Evolutionary conservation across 2,888 invertebrate genomes (phyloP), one percentile per base, ranked within the genome.

Genomic region (Synanthedon andrenaeformis): DNA sequence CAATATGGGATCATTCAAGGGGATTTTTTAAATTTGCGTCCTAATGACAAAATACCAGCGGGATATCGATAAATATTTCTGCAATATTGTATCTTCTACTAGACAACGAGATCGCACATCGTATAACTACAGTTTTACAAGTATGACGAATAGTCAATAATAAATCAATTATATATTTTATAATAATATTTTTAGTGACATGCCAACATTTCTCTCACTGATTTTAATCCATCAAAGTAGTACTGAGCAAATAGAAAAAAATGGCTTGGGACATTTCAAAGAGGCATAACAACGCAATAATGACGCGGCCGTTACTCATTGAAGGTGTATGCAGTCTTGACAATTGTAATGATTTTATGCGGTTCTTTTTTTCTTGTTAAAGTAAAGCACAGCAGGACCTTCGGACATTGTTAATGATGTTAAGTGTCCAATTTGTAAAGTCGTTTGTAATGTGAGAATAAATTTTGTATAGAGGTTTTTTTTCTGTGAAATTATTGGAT

Each of bases 21-120:
- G 74, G 71, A 69, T 71, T 72, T 75, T 76, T 74, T 68, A 76
- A 76, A 78, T 74, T 61, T 69, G 64, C 70, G 61, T 74, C 74
- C 74, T 82, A 83, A 86, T 86, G 83, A 83, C 75, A 78, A 68
- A 76, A 82, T 80, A 79, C 64, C 86, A 86, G 86, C 87, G 81
- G 86, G 87, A 79, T 59, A 65, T 72, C 78, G 58, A 58, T 65
- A 64, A 72, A 81, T 84, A 80, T 79, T 81, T 80, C 79, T 76
- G 79, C 73, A 82, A 83, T 74, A 81, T 77, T 76, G 72, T 78
- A 79, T 72, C 76, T 65, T 73, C 62, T 72, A 73, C 52, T 35
- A 35, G 35, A 35, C 35, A 35, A 35, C 10, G 35, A 35, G 35
- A 35, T 35, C 35, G 35, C 35, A 35, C 35, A 8, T 35, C 65